Conservation (phyloP, 2,113 vertebrate genomes). For the Gymnobelideus leadbeateri region DNA sequence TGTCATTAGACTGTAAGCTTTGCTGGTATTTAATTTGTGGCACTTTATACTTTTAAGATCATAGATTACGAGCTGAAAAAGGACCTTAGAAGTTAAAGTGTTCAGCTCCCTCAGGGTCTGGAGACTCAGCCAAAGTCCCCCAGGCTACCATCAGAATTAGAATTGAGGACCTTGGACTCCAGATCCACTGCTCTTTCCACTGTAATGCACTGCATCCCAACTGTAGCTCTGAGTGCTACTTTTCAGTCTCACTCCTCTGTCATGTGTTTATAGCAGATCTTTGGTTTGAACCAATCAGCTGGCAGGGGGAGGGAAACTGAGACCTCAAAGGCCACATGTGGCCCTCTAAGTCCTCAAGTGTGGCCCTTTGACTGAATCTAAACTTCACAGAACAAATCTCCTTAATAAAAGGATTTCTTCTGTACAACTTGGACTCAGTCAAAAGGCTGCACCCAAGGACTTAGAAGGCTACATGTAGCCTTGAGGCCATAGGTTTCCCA, state of each 20-base stretch:
- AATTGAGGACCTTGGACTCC: neutral
- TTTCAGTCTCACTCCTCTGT: neutral
- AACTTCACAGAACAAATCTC: no score
- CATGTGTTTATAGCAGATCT: neutral
- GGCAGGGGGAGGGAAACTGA: no score
- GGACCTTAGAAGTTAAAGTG: neutral
- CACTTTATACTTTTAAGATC: neutral
- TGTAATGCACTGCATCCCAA: neutral
- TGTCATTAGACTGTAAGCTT: no score
- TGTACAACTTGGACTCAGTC: no score
- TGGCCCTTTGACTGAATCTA: no score
- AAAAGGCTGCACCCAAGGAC: no score
- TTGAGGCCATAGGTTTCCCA: no score
- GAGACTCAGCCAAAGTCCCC: neutral
- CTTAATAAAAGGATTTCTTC: no score
- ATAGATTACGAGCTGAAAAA: no score
- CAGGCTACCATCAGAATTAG: neutral
- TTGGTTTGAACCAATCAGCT: neutral
- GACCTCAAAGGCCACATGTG: no score
- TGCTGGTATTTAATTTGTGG: neutral
- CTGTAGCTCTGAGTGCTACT: neutral
- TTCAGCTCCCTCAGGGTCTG: neutral
- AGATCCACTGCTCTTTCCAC: neutral
- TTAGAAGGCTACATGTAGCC: no score
- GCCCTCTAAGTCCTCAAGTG: no score